phyloP scores from a whole-genome alignment of 2,888 invertebrate genomes.

The Diogma glabrata region DNA sequence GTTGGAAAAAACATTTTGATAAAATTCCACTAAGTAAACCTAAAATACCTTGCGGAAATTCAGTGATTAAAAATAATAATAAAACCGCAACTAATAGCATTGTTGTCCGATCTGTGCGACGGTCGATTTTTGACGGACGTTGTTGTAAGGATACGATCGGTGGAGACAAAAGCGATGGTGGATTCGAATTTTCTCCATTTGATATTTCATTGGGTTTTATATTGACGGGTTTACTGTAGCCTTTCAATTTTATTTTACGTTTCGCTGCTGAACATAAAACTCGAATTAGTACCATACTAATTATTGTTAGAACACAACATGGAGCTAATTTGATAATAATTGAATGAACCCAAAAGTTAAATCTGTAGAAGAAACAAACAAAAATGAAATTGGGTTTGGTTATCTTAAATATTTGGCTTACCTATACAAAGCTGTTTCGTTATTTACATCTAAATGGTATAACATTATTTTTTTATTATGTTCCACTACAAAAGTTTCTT shows the following conservation, averaged over 20 bases:
- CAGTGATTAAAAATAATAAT: conserved; percentile 74
- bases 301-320: conserved; percentile 57
- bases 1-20: conserved; percentile 59
- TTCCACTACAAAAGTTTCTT: conserved; percentile 23
- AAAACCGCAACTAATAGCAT: conserved; percentile 80
- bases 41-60: conserved; percentile 71
- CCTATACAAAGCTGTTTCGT: conserved; percentile 30
- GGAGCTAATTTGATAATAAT: conserved; percentile 65
- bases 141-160: too few species aligned
- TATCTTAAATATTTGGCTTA: too few species aligned
- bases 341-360: conserved; percentile 67
- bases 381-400: too few species aligned
- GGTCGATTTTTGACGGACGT: conserved; percentile 45
- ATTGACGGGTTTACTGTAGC: conserved; percentile 40
- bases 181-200: background rate
- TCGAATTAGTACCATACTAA: conserved; percentile 48
- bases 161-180: background rate
- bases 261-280: conserved; percentile 65
- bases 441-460: conserved; percentile 29
- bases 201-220: background rate
- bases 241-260: conserved; percentile 56
- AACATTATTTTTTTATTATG: conserved; percentile 22
- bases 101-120: conserved; percentile 76
- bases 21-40: conserved; percentile 59
- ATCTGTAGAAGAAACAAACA: conserved; percentile 25